Conservation (phyloP, 2,888 invertebrate genomes). For the Temnothorax ravouxi region DNA sequence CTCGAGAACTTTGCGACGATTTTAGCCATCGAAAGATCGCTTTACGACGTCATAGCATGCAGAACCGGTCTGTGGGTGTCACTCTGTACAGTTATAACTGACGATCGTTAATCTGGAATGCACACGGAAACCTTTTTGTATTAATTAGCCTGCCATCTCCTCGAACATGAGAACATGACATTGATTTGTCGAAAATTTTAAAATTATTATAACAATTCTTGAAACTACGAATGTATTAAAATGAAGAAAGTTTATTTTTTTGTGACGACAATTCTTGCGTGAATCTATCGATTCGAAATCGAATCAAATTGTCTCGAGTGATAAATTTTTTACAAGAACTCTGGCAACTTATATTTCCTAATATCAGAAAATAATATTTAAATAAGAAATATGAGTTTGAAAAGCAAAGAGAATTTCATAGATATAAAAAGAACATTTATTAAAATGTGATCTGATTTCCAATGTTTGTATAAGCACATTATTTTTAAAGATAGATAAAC, state of each 20-base stretch:
- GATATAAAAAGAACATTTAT: background rate
- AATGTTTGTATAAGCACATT: background rate
- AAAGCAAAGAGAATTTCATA: background rate
- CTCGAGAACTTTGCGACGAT: slow-evolving; percentile 19
- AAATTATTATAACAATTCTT: background rate
- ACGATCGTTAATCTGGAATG: slow-evolving; percentile 72
- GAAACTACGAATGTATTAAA: no score
- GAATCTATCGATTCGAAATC: background rate
- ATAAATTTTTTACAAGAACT: background rate
- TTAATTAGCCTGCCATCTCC: background rate
- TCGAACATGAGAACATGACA: background rate
- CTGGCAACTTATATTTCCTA: background rate
- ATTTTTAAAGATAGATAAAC: background rate
- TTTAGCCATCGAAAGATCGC: background rate
- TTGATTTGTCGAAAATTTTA: background rate
- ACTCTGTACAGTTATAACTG: slow-evolving; percentile 63
- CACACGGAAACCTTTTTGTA: slow-evolving; percentile 65
- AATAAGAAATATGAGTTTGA: background rate
- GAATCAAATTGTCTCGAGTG: background rate
- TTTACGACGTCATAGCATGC: background rate
- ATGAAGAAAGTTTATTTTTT: background rate
- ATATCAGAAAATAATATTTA: background rate
- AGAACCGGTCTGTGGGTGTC: slow-evolving; percentile 45
- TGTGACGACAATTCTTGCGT: background rate
- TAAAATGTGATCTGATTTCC: background rate